Conservation (phyloP, 2,888 invertebrate species). For the Hirtodrosophila confusa region DNA sequence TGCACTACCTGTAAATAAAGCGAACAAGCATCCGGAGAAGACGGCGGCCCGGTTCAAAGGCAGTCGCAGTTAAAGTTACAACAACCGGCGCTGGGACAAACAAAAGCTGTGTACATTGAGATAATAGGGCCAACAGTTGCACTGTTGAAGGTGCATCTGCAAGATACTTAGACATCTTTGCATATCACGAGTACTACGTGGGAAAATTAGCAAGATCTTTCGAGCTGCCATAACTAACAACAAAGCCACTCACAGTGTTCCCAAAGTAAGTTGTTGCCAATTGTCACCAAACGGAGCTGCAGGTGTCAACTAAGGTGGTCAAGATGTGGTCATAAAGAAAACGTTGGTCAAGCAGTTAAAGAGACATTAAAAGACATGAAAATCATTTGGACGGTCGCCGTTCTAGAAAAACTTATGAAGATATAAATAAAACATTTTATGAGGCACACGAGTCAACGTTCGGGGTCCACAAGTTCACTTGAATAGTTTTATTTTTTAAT, state of each 20-base stretch:
- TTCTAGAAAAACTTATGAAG: slow-evolving; percentile 54
- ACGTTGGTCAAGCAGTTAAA: slow-evolving; percentile 60
- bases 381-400: slow-evolving; percentile 42
- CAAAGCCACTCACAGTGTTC: slow-evolving; percentile 34
- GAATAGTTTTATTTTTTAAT: slow-evolving; percentile 35
- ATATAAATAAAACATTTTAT: slow-evolving; percentile 56
- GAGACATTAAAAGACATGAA: slow-evolving; percentile 52
- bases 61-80: neutral
- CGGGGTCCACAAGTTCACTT: slow-evolving; percentile 55
- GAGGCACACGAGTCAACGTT: slow-evolving; percentile 67
- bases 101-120: slow-evolving; percentile 25
- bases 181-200: slow-evolving; percentile 22
- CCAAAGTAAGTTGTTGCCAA: slow-evolving; percentile 22
- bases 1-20: slow-evolving; percentile 57
- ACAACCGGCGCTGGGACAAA: slow-evolving; percentile 14
- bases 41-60: slow-evolving; percentile 54
- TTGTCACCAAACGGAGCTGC: slow-evolving; percentile 65
- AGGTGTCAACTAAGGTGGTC: slow-evolving; percentile 72
- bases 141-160: slow-evolving; percentile 37
- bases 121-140: slow-evolving; percentile 27
- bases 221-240: slow-evolving; percentile 13
- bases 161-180: slow-evolving; percentile 14
- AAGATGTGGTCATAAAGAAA: slow-evolving; percentile 65
- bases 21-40: slow-evolving; percentile 31
- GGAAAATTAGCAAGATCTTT: slow-evolving; percentile 49